Evolutionary conservation across 2,113 vertebrate species (phyloP), one percentile per base, ranked within the genome.

Genomic region (Melozone crissalis): DNA sequence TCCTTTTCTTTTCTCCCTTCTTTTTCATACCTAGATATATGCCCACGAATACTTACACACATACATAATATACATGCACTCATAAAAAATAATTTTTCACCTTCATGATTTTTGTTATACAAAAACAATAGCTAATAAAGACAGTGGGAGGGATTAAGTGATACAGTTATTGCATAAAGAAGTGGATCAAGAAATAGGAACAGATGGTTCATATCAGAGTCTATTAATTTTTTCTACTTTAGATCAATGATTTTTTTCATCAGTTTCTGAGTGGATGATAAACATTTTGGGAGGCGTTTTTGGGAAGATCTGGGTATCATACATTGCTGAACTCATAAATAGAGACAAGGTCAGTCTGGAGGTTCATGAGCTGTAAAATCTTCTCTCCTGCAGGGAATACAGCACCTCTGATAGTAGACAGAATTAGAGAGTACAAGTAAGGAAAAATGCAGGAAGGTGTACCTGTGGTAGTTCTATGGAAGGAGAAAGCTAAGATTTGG

Each of bases 41-140:
- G 51, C 44, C 24, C n/a, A 46, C 4, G 4, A 68, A 59, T 58
- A 5, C 31, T 12, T 69, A 16, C 5, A 16, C 5, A 9, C 8
- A 4, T 66, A 12, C 5, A 3, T 63, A 57, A 44, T 35, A 51
- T 35, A 43, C 12, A 43, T 2, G 41, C 19, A 10, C 14, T n/a
- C 15, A n/a, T 35, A 33, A 35, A 74, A 74, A 63, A 20, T 0
- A 1, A 0, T 6, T 30, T 69, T 90, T 51, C 1, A 5, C 67
- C 84, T 71, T 58, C 3, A 3, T 68, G 23, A 33, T 67, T 87
- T 91, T 86, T 67, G 21, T 22, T 21, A 21, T 44, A 47, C 37
- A 59, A 59, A 87, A 23, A 2, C 20, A 54, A 59, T 33, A 83
- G 37, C 27, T 84, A 46, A 63, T 93, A 77, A 67, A 74, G 59